Conservation (phyloP, 2,888 invertebrate species). For the Epinotia bilunana region DNA sequence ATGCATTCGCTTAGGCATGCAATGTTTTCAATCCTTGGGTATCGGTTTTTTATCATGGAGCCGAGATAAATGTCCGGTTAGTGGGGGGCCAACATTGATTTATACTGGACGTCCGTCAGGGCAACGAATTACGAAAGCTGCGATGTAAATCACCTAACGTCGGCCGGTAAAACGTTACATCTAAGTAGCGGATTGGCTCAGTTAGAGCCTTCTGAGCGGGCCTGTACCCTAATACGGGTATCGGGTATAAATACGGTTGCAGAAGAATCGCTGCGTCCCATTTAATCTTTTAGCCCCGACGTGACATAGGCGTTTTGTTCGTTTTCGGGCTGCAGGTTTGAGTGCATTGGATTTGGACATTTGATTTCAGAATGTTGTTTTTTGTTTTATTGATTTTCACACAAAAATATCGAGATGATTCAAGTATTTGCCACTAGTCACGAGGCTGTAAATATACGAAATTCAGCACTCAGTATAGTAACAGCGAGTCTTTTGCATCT, state of each 20-base stretch:
- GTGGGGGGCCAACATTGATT: constrained; percentile 82
- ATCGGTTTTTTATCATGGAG: constrained; percentile 54
- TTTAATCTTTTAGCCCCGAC: constrained; percentile 41
- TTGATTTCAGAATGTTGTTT: neutral
- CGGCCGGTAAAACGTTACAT: constrained; percentile 54
- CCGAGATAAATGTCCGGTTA: constrained; percentile 80
- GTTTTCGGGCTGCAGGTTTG: constrained; percentile 24
- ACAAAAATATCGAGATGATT: neutral
- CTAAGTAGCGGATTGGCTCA: neutral
- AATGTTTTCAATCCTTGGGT: constrained; percentile 51
- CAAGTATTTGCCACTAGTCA: neutral
- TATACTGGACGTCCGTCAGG: constrained; percentile 79
- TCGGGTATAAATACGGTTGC: constrained; percentile 41
- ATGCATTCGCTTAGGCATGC: constrained; percentile 53
- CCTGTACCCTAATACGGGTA: constrained; percentile 31
- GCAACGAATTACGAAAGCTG: constrained; percentile 78
- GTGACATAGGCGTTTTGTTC: constrained; percentile 33
- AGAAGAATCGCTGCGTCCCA: constrained; percentile 39
- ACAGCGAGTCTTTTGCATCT: too few species aligned
- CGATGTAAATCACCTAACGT: constrained; percentile 80
- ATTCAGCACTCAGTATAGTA: too few species aligned
- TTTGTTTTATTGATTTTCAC: neutral
- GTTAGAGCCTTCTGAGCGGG: neutral
- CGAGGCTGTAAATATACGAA: too few species aligned
- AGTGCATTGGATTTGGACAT: constrained; percentile 32